phyloP scores from a whole-genome alignment of 2,888 invertebrate genomes.

The Acanthosepion esculentum region DNA sequence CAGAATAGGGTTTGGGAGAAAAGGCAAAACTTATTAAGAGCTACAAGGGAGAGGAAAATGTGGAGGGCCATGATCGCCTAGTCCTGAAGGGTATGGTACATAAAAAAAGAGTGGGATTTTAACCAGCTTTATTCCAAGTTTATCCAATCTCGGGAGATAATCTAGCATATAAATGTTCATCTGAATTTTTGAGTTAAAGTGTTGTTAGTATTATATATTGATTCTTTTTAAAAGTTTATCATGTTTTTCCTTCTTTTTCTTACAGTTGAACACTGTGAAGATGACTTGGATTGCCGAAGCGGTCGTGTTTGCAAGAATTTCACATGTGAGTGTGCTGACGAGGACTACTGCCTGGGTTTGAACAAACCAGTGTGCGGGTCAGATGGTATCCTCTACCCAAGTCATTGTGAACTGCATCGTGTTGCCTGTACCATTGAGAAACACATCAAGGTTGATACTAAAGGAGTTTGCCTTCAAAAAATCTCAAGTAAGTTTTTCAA shows the following conservation, averaged over 20 bases:
- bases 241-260: slow-evolving; percentile 56
- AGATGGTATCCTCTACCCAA: slow-evolving; percentile 71
- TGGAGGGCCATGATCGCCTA: too few relatives aligned
- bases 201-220: background rate
- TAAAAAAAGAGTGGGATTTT: too few relatives aligned
- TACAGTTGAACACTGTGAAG: slow-evolving; percentile 80
- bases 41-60: too few relatives aligned
- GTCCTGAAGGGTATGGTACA: too few relatives aligned
- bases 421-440: slow-evolving; percentile 68
- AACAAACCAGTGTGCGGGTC: slow-evolving; percentile 73
- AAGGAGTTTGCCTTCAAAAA: slow-evolving; percentile 55
- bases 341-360: slow-evolving; percentile 67
- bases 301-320: slow-evolving; percentile 80
- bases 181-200: too few relatives aligned
- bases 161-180: too few relatives aligned
- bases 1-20: too few relatives aligned
- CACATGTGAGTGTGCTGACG: slow-evolving; percentile 79
- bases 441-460: slow-evolving; percentile 69
- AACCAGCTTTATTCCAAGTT: too few relatives aligned
- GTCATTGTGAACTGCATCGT: slow-evolving; percentile 74
- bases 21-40: too few relatives aligned
- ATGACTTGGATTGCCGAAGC: slow-evolving; percentile 80
- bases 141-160: too few relatives aligned
- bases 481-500: background rate
- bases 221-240: background rate